A percentile compares a stretch with the other conserved stretches of the same genome.
phyloP scores from a whole-genome alignment of 1,140 invertebrate species.

The Vollenhovia emeryi region DNA sequence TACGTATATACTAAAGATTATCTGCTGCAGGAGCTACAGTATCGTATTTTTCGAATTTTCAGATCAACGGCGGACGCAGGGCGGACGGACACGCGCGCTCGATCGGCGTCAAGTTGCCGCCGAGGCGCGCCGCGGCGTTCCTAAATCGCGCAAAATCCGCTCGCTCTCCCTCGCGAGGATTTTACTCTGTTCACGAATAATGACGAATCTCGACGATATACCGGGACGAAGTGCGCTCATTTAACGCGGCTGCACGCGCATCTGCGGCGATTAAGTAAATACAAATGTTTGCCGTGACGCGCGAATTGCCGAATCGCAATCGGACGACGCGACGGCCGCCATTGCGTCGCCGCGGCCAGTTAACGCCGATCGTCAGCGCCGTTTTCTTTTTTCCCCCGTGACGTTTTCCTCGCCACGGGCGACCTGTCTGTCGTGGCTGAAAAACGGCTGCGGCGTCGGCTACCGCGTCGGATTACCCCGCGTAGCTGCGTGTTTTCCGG shows the following conservation, averaged over 20 bases:
- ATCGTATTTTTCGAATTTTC: background rate
- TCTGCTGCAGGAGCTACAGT: background rate
- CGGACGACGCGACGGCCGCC: slow-evolving; percentile 6
- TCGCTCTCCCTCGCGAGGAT: background rate
- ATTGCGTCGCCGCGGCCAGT: background rate
- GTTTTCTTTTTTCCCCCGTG: too few relatives aligned
- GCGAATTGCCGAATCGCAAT: slow-evolving; percentile 2
- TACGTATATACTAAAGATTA: too few relatives aligned
- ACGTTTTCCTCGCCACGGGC: background rate
- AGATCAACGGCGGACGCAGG: background rate
- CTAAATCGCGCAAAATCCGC: background rate
- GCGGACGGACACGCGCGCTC: background rate
- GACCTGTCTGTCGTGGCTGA: background rate
- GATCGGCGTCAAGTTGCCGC: background rate
- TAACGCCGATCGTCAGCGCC: background rate
- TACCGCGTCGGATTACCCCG: background rate
- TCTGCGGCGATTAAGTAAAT: background rate
- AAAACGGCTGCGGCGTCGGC: too few relatives aligned
- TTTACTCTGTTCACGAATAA: background rate
- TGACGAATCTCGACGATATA: slow-evolving; percentile 14
- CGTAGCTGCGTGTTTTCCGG: background rate
- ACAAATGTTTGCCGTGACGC: slow-evolving; percentile 4
- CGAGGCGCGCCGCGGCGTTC: background rate
- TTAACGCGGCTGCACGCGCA: background rate
- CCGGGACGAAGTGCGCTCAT: background rate